Evolutionary conservation across 2,113 vertebrate species (phyloP).

Genomic region (Laticauda colubrina): DNA sequence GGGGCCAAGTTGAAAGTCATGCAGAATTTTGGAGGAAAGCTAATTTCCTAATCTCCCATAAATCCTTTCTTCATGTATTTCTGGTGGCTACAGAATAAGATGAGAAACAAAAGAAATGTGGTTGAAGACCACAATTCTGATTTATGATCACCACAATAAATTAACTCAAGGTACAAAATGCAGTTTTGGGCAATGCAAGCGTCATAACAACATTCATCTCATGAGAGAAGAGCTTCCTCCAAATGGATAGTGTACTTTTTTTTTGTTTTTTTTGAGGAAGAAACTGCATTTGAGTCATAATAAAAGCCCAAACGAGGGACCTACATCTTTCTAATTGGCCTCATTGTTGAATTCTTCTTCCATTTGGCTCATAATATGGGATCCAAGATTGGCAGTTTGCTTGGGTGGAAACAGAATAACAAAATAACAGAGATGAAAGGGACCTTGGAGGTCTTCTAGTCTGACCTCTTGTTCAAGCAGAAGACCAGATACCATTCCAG

Average conservation of each 20-base stretch:
- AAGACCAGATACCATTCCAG: no score
- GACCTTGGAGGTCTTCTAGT: background rate
- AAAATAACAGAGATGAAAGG: background rate
- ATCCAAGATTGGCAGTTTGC: background rate
- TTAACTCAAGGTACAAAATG: background rate
- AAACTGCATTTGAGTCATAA: background rate
- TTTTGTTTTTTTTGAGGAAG: background rate
- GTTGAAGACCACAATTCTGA: background rate
- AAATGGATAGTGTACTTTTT: background rate
- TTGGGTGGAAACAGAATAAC: background rate
- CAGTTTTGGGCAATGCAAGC: background rate
- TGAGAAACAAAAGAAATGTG: background rate
- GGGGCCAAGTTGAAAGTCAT: background rate
- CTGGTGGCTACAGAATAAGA: background rate
- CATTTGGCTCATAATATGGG: background rate
- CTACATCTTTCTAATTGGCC: background rate
- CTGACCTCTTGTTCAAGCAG: background rate
- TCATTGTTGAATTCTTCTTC: background rate
- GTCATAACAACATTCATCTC: background rate
- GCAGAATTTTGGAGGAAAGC: background rate
- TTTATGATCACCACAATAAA: background rate
- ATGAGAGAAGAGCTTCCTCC: background rate
- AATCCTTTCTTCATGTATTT: background rate
- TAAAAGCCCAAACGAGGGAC: background rate
- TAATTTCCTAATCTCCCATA: background rate